phyloP scores from a whole-genome alignment of 2,888 invertebrate species.

The Zaprionus obscuricornis region DNA sequence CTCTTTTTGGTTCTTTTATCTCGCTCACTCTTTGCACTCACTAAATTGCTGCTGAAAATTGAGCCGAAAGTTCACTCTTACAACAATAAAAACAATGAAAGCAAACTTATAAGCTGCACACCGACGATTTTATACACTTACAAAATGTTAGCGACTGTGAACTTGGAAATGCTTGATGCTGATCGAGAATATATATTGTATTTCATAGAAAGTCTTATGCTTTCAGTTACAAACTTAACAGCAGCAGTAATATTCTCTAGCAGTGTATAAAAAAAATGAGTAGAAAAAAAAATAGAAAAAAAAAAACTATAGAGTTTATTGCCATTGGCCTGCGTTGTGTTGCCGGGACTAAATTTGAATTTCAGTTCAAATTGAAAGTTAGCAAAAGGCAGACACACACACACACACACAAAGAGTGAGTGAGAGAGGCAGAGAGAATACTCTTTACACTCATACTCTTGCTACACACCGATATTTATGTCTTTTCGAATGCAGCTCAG shows the following conservation, averaged over 20 bases:
- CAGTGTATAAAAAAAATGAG: conserved; percentile 4
- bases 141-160: no score
- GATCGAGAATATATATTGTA: no score
- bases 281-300: conserved; percentile 6
- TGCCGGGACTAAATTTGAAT: conserved; percentile 65
- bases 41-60: no score
- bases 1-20: no score
- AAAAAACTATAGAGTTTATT: conserved; percentile 56
- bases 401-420: conserved; percentile 6
- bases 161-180: no score
- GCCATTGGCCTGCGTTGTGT: conserved; percentile 48
- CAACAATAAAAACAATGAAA: no score
- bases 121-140: no score
- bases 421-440: conserved; percentile 15
- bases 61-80: no score
- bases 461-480: conserved; percentile 61
- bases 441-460: background rate
- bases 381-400: conserved; percentile 42
- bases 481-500: conserved; percentile 77
- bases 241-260: conserved; percentile 30
- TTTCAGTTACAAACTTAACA: no score
- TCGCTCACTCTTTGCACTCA: no score
- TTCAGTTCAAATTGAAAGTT: conserved; percentile 77
- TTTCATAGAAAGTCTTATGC: no score
- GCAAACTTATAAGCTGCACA: no score